phyloP scores from a whole-genome alignment of 2,888 invertebrate species.

The Cyclophora albipunctata region DNA sequence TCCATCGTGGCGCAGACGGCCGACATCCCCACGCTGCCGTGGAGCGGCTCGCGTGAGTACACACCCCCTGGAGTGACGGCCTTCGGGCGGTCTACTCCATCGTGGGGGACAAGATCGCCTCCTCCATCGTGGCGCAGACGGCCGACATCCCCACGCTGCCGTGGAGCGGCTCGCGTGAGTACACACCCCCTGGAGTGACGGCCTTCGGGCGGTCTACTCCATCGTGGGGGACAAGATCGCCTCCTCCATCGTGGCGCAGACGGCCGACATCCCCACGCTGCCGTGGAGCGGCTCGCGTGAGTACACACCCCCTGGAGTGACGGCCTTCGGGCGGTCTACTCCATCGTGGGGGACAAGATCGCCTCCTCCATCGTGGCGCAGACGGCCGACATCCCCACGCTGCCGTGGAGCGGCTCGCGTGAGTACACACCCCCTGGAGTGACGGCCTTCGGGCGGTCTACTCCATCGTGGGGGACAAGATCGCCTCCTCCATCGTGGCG shows the following conservation, averaged over 20 bases:
- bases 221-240: slow-evolving; percentile 99
- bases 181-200: too few species aligned
- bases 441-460: too few species aligned
- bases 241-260: slow-evolving; percentile 98
- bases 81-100: too few species aligned
- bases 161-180: too few species aligned
- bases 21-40: slow-evolving; percentile 96
- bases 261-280: slow-evolving; percentile 96
- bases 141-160: slow-evolving; percentile 97
- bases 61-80: too few species aligned
- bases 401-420: slow-evolving; percentile 99
- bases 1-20: slow-evolving; percentile 99
- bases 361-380: slow-evolving; percentile 99
- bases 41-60: slow-evolving; percentile 83
- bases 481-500: slow-evolving; percentile 98
- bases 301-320: too few species aligned
- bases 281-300: slow-evolving; percentile 99
- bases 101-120: slow-evolving; percentile 99
- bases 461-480: slow-evolving; percentile 99
- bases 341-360: slow-evolving; percentile 99
- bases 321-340: too few species aligned
- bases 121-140: slow-evolving; percentile 98
- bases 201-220: too few species aligned
- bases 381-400: slow-evolving; percentile 96
- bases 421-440: too few species aligned